phyloP scores from a whole-genome alignment of 2,888 invertebrate species.

The Spilosoma lubricipeda region DNA sequence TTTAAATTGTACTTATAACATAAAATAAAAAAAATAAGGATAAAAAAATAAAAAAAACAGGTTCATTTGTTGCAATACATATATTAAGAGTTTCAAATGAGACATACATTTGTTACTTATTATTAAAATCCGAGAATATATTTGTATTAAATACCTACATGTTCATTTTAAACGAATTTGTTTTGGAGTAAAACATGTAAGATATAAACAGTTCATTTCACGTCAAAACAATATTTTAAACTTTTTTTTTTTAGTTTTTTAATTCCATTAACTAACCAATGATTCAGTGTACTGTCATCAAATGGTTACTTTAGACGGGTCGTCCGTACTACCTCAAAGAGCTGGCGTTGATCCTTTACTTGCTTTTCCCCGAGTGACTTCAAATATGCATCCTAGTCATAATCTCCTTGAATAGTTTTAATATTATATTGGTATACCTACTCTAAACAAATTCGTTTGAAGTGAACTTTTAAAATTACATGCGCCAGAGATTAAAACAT shows the following conservation, averaged over 20 bases:
- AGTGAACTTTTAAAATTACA: background rate
- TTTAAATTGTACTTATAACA: too few relatives aligned
- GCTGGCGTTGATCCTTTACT: too few relatives aligned
- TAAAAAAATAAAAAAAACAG: slow-evolving; percentile 48
- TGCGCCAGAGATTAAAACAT: background rate
- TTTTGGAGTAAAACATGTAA: background rate
- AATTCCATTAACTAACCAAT: too few relatives aligned
- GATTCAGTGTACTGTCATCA: too few relatives aligned
- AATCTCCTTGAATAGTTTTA: background rate
- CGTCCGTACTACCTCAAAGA: too few relatives aligned
- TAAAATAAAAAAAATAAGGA: background rate
- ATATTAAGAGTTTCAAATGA: slow-evolving; percentile 13
- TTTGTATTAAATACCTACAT: background rate
- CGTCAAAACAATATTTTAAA: background rate
- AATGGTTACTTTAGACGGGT: too few relatives aligned
- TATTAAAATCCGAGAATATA: slow-evolving; percentile 7
- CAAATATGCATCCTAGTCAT: background rate
- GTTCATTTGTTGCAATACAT: slow-evolving; percentile 20
- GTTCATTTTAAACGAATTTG: background rate
- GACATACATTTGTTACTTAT: slow-evolving; percentile 12
- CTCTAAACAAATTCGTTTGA: background rate
- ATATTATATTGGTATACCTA: background rate
- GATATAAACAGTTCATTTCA: background rate
- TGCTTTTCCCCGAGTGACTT: too few relatives aligned
- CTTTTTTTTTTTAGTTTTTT: too few relatives aligned